A percentile compares a stretch with the other conserved stretches of the same genome.
phyloP scores from a whole-genome alignment of 2,113 vertebrate genomes.

The Anguilla rostrata region DNA sequence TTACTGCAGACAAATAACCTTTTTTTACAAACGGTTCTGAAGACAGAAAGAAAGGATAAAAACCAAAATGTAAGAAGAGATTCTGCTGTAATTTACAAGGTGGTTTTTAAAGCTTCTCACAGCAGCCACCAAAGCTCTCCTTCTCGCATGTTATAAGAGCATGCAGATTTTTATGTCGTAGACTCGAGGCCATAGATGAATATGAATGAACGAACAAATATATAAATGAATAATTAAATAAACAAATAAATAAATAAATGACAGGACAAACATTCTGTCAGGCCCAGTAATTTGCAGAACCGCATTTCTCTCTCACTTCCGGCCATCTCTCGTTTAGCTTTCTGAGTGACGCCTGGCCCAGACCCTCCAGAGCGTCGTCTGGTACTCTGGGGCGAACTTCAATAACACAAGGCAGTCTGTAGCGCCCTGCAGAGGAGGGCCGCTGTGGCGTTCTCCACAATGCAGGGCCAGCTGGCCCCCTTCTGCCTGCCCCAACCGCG shows the following conservation, averaged over 20 bases:
- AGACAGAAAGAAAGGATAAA: neutral
- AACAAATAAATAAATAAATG: neutral
- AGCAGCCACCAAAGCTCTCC: neutral
- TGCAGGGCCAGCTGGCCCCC: neutral
- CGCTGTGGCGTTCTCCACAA: neutral
- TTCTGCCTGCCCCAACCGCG: neutral
- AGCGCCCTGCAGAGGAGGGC: neutral
- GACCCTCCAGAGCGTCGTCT: conserved; percentile 22
- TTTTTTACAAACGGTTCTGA: neutral
- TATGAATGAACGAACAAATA: neutral
- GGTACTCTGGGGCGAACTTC: conserved; percentile 44
- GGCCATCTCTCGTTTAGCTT: conserved; percentile 38
- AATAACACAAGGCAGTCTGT: conserved; percentile 47
- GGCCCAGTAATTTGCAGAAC: neutral
- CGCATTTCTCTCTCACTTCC: neutral
- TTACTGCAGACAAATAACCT: neutral
- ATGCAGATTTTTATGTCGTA: neutral
- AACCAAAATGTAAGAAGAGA: neutral
- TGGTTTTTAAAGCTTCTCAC: neutral
- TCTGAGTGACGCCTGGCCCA: conserved; percentile 46
- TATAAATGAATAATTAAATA: no score
- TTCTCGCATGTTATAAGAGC: neutral
- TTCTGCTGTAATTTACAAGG: neutral
- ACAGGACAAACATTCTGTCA: neutral
- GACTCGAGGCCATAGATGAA: neutral